Evolutionary conservation across 2,113 vertebrate species (phyloP).

Genomic region (Piaya cayana): DNA sequence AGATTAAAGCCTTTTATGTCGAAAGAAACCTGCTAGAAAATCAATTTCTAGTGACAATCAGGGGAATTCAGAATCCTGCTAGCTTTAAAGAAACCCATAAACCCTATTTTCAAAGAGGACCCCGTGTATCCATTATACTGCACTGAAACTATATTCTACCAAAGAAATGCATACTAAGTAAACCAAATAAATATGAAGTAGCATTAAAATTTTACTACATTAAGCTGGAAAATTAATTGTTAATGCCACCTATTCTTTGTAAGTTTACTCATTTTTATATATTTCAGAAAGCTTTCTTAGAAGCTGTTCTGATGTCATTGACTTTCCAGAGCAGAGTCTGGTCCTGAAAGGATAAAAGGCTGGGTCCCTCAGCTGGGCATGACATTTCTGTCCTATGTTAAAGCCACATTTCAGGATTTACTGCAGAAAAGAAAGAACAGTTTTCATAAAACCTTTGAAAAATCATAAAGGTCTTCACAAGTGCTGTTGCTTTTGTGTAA

Average conservation of each 20-base stretch:
- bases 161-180: not conserved
- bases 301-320: not conserved
- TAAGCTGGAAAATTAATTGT: not conserved
- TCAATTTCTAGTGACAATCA: not conserved
- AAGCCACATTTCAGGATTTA: not conserved
- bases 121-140: not conserved
- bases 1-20: not conserved
- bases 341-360: not conserved
- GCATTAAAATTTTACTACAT: not conserved
- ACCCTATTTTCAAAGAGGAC: not conserved
- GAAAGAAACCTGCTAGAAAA: not conserved
- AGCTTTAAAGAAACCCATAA: not conserved
- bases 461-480: not conserved
- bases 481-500: not conserved
- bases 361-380: not conserved
- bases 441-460: not conserved
- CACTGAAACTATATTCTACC: not conserved
- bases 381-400: not conserved
- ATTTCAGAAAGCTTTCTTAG: not conserved
- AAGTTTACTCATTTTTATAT: not conserved
- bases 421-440: not conserved
- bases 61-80: not conserved
- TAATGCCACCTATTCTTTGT: not conserved
- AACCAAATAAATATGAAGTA: not conserved
- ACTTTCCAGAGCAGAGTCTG: not conserved